These are phyloP conservation scores for Xestia rhomboidea DNA, from an alignment of 2,888 invertebrate species.

Conservation along the genomic window DNA sequence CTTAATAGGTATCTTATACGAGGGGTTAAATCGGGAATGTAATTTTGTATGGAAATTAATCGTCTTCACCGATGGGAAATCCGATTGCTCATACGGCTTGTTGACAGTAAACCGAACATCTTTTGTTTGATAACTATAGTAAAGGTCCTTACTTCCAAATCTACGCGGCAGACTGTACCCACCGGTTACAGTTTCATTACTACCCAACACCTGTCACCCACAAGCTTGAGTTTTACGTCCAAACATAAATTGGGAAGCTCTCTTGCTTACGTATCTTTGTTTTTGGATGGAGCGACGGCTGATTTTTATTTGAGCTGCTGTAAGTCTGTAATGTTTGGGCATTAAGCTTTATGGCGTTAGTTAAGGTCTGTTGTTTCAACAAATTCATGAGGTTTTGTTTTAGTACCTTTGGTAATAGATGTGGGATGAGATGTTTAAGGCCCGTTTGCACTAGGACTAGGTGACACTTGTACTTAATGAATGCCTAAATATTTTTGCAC, in stretches of 20 bases:
- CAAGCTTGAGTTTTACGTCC: slow-evolving; percentile 58
- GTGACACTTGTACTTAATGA: neutral
- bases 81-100: no score
- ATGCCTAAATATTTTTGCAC: neutral
- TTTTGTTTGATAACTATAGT: neutral
- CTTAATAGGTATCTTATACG: no score
- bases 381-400: slow-evolving; percentile 28
- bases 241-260: slow-evolving; percentile 58
- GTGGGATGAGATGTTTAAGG: no score
- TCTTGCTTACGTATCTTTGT: slow-evolving; percentile 48
- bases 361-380: neutral
- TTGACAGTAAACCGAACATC: neutral
- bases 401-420: neutral
- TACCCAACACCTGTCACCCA: slow-evolving; percentile 57
- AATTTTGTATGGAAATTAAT: no score
- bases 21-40: no score
- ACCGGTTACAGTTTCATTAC: slow-evolving; percentile 53
- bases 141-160: slow-evolving; percentile 5
- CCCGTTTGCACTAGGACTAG: neutral
- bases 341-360: slow-evolving; percentile 28
- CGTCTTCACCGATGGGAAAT: no score
- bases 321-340: slow-evolving; percentile 41
- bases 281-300: slow-evolving; percentile 33
- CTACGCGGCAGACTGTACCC: slow-evolving; percentile 10
- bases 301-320: slow-evolving; percentile 51